Evolutionary conservation across 2,888 invertebrate species (phyloP), one percentile per base, ranked within the genome.

Genomic region (Apotomis betuletana): DNA sequence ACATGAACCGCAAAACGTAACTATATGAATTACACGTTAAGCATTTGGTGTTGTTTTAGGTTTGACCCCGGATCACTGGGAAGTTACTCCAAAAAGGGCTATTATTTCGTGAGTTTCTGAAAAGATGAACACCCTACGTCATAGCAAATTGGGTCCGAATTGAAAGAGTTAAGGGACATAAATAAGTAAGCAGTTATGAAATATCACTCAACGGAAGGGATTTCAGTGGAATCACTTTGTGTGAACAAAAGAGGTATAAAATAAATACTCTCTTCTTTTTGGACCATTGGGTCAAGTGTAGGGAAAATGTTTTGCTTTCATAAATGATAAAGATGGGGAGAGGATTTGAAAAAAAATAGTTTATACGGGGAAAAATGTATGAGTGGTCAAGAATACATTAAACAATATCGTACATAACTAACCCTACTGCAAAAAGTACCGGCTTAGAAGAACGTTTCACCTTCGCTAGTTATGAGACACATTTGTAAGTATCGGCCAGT

Each of bases 21-120:
- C 58, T 60, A 13, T 63, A 52, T 67, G 15, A 65, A 9, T 15
- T 27, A 51, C 51, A 51, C 41, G 67, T 67, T 38, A 27, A 61
- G 27, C 9, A 44, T 51, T 44, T 3, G 38, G 49, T 71, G 67
- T 67, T 71, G 51, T 71, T 71, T 67, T 61, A 67, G 67, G 67
- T 62, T 65, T 60, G 61, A 67, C 61, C 61, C 51, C n/a, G 57
- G 57, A 61, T 71, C 62, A 57, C 61, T 49, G 38, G 27, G n/a
- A n/a, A 49, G 27, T 5, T n/a, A 65, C 27, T 5, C n/a, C 9
- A 8, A 57, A 55, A 36, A 41, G 10, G 12, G 12, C 12, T 44
- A 44, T 12, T 44, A 54, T 41, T 64, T 38, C 15, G 10, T 15
- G 38, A 54, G 15, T 55, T 6, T 55, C 15, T 2, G 52, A 36